These are phyloP conservation scores for Lemur catta DNA, from an alignment of 2,797 vertebrate species.

Conservation along the genomic window DNA sequence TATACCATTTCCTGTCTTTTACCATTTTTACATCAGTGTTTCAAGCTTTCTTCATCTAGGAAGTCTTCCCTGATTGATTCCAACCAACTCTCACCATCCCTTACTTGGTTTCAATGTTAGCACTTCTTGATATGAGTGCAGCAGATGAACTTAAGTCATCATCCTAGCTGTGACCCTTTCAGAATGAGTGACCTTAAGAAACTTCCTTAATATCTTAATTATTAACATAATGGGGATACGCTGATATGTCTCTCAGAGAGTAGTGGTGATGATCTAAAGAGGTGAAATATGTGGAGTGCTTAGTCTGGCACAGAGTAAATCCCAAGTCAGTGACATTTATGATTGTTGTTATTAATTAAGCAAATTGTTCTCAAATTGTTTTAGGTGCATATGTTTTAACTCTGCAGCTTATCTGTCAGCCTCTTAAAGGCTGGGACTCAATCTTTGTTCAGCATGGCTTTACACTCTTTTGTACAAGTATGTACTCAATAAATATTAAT, in stretches of 20 bases:
- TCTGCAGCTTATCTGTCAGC: background rate
- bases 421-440: background rate
- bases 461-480: background rate
- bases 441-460: background rate
- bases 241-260: background rate
- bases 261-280: background rate
- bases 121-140: background rate
- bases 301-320: constrained; percentile 25
- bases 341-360: background rate
- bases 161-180: background rate
- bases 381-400: background rate
- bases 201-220: background rate
- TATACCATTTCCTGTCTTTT: background rate
- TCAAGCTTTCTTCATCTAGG: background rate
- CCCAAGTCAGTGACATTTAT: background rate
- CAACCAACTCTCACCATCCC: background rate
- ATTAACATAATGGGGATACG: background rate
- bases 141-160: background rate
- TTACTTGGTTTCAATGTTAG: background rate
- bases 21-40: background rate
- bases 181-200: background rate
- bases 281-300: background rate
- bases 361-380: background rate
- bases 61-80: background rate
- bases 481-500: background rate